Conservation (phyloP, 2,113 vertebrate genomes). For the Dasyornis broadbenti region DNA sequence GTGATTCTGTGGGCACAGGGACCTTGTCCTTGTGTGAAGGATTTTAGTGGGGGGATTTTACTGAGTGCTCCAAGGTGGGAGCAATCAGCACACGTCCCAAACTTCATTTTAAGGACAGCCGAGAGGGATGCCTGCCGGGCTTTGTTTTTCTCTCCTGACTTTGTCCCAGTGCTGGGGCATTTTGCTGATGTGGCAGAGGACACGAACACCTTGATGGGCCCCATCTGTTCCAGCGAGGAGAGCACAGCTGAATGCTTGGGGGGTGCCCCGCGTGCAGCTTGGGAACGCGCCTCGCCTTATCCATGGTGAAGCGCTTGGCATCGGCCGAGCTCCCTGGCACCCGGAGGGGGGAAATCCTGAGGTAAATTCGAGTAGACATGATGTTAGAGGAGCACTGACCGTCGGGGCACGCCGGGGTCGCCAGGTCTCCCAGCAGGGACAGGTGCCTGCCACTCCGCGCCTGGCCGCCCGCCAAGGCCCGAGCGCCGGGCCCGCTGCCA, state of each 20-base stretch:
- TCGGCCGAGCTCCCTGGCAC: slow-evolving; percentile 24
- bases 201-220: slow-evolving; percentile 40
- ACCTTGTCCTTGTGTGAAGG: neutral
- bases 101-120: neutral
- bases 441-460: slow-evolving; percentile 48
- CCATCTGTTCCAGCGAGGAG: slow-evolving; percentile 45
- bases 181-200: slow-evolving; percentile 48
- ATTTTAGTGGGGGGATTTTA: neutral
- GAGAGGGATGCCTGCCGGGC: accelerated
- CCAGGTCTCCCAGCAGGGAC: slow-evolving; percentile 67
- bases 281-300: slow-evolving; percentile 36
- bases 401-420: slow-evolving; percentile 47
- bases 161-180: neutral
- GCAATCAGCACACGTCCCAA: neutral
- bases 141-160: slow-evolving; percentile 2
- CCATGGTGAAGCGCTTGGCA: slow-evolving; percentile 24
- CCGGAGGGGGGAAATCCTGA: slow-evolving; percentile 49
- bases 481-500: slow-evolving; percentile 38
- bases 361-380: slow-evolving; percentile 64
- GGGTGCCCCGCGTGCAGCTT: slow-evolving; percentile 2
- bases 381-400: slow-evolving; percentile 52
- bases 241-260: slow-evolving; percentile 24
- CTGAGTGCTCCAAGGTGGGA: neutral
- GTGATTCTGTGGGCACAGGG: neutral
- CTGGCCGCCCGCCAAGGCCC: slow-evolving; percentile 40